phyloP scores from a whole-genome alignment of 1,140 invertebrate species.

The Camponotus pennsylvanicus region DNA sequence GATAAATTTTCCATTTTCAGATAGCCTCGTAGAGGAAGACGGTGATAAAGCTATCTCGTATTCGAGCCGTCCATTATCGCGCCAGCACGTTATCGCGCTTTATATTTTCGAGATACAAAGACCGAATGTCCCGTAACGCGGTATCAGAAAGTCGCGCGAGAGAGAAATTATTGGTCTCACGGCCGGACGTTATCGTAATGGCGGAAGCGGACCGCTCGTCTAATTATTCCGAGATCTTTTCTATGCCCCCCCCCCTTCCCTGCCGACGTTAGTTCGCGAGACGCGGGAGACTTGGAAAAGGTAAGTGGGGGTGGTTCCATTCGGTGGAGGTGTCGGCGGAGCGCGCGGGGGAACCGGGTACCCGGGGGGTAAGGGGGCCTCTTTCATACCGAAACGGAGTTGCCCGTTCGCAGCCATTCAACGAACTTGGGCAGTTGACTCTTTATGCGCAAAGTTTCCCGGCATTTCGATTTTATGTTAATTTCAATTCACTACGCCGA shows the following conservation, averaged over 20 bases:
- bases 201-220: slow-evolving; percentile 69
- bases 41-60: slow-evolving; percentile 71
- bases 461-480: slow-evolving; percentile 86
- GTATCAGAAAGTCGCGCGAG: slow-evolving; percentile 6
- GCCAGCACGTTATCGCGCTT: slow-evolving; percentile 68
- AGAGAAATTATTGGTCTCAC: slow-evolving; percentile 70
- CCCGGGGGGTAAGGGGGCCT: slow-evolving; percentile 35
- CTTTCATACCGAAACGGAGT: slow-evolving; percentile 81
- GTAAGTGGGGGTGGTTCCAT: slow-evolving; percentile 29
- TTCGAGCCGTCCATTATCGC: slow-evolving; percentile 70
- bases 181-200: slow-evolving; percentile 63
- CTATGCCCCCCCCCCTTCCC: slow-evolving; percentile 37
- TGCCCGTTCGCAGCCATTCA: slow-evolving; percentile 82
- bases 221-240: slow-evolving; percentile 77
- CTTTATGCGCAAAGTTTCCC: slow-evolving; percentile 85
- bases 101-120: slow-evolving; percentile 73
- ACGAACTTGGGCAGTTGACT: slow-evolving; percentile 85
- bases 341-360: not conserved
- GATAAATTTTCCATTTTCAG: slow-evolving; percentile 75
- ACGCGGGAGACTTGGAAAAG: slow-evolving; percentile 33
- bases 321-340: slow-evolving; percentile 37
- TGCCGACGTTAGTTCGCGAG: slow-evolving; percentile 18
- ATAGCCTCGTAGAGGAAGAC: slow-evolving; percentile 65
- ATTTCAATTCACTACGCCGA: slow-evolving; percentile 85
- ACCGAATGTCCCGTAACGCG: slow-evolving; percentile 50